Conservation (phyloP, 2,113 vertebrate species). For the Austrofundulus limnaeus region DNA sequence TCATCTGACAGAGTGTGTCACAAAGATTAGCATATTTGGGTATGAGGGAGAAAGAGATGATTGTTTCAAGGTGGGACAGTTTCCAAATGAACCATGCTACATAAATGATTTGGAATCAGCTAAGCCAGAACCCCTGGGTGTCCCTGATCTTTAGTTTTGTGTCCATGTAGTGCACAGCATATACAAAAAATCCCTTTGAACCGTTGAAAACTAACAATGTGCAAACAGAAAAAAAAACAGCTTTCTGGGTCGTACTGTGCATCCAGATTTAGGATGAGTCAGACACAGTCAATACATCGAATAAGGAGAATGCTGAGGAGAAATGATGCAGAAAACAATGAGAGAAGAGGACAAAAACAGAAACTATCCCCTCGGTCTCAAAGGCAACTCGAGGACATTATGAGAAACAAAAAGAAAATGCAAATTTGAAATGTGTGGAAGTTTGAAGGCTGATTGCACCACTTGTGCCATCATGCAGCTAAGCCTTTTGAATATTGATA, state of each 20-base stretch:
- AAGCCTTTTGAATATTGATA: slow-evolving; percentile 1
- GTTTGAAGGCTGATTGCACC: background rate
- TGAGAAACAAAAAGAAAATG: slow-evolving; percentile 11
- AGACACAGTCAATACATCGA: slow-evolving; percentile 15
- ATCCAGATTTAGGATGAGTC: slow-evolving; percentile 50
- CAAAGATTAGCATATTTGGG: slow-evolving; percentile 18
- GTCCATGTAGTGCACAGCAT: too few species aligned
- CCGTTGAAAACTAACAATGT: background rate
- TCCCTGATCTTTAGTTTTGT: too few species aligned
- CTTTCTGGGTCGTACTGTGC: slow-evolving; percentile 52
- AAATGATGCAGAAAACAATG: slow-evolving; percentile 38
- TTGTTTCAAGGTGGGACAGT: background rate
- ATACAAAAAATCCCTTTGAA: background rate
- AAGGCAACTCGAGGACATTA: slow-evolving; percentile 9
- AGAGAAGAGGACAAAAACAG: slow-evolving; percentile 5
- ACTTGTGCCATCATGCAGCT: background rate
- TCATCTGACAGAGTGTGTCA: background rate
- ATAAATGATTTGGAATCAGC: background rate
- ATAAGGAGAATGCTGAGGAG: slow-evolving; percentile 3
- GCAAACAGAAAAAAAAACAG: background rate
- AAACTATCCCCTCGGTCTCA: slow-evolving; percentile 25
- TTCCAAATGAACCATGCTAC: background rate
- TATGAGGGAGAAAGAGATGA: slow-evolving; percentile 5
- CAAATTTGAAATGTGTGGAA: background rate
- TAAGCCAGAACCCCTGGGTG: too few species aligned